These are phyloP conservation scores for Melanotaenia maccullochi DNA, from an alignment of 2,797 vertebrate species.

Conservation along the genomic window DNA sequence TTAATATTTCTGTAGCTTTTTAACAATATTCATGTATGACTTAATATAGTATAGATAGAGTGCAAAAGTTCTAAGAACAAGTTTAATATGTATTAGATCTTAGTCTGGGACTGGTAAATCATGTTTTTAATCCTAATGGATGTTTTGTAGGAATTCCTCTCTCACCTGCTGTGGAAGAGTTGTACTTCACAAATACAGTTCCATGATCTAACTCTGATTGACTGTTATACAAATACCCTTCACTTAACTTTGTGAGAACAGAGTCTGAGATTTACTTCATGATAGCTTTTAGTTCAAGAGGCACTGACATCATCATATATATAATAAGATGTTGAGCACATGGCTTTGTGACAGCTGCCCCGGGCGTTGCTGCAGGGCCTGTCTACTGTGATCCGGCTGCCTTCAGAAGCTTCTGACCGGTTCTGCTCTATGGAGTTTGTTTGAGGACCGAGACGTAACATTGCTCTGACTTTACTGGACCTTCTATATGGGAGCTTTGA, in stretches of 20 bases:
- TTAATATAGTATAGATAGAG: slow-evolving; percentile 11
- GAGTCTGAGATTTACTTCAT: slow-evolving; percentile 21
- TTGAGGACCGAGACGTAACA: slow-evolving; percentile 24
- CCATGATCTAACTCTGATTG: slow-evolving; percentile 16
- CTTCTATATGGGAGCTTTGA: slow-evolving; percentile 36
- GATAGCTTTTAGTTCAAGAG: slow-evolving; percentile 12
- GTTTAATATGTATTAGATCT: slow-evolving; percentile 11
- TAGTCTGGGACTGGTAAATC: slow-evolving; percentile 8
- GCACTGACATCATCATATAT: slow-evolving; percentile 20
- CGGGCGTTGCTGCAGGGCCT: slow-evolving; percentile 40
- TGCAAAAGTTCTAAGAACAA: slow-evolving; percentile 23
- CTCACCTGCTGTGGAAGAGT: not conserved
- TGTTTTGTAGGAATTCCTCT: not conserved
- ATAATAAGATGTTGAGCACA: slow-evolving; percentile 22
- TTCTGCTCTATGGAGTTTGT: slow-evolving; percentile 14
- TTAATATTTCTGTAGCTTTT: slow-evolving; percentile 9
- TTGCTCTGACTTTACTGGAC: slow-evolving; percentile 31
- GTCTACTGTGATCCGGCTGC: slow-evolving; percentile 44
- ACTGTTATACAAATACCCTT: slow-evolving; percentile 22
- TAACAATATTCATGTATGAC: slow-evolving; percentile 20
- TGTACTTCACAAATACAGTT: not conserved
- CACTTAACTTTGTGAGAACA: slow-evolving; percentile 24
- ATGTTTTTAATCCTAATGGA: too few relatives aligned
- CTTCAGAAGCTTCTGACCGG: slow-evolving; percentile 49
- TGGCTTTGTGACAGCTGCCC: slow-evolving; percentile 46